These are phyloP conservation scores for Rhogogaster chlorosoma DNA, from an alignment of 2,888 invertebrate genomes.

Conservation along the genomic window DNA sequence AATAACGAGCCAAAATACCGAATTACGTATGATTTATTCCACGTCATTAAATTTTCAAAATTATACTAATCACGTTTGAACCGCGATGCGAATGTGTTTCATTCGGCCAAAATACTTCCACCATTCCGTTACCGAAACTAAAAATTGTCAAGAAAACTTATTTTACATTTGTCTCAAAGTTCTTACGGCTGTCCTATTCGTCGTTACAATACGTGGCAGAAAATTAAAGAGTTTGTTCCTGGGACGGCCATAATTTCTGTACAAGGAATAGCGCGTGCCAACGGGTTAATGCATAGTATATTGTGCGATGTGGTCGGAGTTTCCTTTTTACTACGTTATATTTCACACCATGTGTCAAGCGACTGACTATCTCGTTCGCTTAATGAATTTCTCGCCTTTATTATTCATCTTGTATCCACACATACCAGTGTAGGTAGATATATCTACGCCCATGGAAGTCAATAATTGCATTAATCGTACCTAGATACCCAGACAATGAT, in stretches of 20 bases:
- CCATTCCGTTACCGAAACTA: background rate
- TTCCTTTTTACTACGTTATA: background rate
- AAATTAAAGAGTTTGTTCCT: background rate
- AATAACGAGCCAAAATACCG: slow-evolving; percentile 3
- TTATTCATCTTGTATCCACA: background rate
- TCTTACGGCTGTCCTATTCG: background rate
- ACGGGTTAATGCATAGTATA: background rate
- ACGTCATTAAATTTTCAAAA: background rate
- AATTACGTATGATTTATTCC: background rate
- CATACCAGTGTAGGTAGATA: background rate
- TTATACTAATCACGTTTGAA: background rate
- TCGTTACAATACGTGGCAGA: background rate
- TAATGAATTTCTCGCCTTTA: background rate
- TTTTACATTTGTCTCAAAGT: background rate
- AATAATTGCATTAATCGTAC: background rate
- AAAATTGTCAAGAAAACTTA: background rate
- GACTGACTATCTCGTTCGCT: background rate
- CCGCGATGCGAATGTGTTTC: background rate
- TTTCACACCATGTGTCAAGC: slow-evolving; percentile 3
- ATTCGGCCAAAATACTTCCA: background rate
- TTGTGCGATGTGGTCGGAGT: background rate
- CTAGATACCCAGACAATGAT: background rate
- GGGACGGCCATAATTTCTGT: background rate
- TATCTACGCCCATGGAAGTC: background rate
- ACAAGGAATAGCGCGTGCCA: background rate